Percentiles rank a stretch among this genome's conserved stretches.
Conservation (phyloP, 64 coral and sea anemone species). For the Actinia tenebrosa region DNA sequence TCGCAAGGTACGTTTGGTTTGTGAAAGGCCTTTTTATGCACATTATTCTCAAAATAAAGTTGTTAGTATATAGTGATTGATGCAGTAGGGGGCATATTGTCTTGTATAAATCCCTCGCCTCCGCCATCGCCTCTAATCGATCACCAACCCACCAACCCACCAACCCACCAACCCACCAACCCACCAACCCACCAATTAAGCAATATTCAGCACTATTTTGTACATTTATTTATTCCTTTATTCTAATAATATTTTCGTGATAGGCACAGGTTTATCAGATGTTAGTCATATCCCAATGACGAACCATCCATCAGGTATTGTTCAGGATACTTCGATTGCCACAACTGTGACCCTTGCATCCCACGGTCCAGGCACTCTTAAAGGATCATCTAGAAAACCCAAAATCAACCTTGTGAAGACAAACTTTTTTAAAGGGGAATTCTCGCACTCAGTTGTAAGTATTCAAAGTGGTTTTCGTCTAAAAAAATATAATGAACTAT, state of each 20-base stretch:
- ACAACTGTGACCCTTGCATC: neutral
- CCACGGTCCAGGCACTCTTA: neutral
- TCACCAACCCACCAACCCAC: too few relatives aligned
- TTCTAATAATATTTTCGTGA: neutral
- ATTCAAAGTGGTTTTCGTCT: neutral
- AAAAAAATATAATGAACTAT: too few relatives aligned
- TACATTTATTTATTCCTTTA: too few relatives aligned
- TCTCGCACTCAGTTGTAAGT: neutral
- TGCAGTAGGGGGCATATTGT: too few relatives aligned
- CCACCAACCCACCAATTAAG: too few relatives aligned
- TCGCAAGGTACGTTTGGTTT: neutral
- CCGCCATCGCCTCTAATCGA: too few relatives aligned
- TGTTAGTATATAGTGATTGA: too few relatives aligned
- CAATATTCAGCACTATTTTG: too few relatives aligned
- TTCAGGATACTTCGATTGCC: neutral
- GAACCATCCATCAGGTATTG: neutral
- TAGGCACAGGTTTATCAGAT: neutral
- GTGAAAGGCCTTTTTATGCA: too few relatives aligned
- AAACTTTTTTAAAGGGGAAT: neutral
- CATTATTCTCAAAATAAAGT: too few relatives aligned
- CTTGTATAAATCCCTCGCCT: too few relatives aligned
- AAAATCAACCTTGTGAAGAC: neutral
- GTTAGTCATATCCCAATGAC: neutral
- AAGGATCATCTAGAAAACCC: neutral
- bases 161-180: too few relatives aligned